These are phyloP conservation scores for Acleris laterana DNA, from an alignment of 2,888 invertebrate genomes.

Conservation along the genomic window DNA sequence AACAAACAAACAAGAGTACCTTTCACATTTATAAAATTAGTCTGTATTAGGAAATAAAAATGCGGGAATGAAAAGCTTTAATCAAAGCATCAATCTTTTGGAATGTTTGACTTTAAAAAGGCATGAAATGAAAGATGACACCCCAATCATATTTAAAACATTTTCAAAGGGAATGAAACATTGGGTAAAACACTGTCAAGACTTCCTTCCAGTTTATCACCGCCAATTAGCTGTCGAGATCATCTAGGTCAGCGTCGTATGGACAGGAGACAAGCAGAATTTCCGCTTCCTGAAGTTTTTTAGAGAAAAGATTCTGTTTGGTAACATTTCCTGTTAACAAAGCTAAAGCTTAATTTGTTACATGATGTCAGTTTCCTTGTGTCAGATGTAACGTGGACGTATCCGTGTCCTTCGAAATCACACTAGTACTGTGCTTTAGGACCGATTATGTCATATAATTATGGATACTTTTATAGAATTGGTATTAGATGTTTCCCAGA, in stretches of 20 bases:
- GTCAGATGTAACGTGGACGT: background rate
- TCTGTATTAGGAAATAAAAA: background rate
- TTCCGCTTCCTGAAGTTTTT: constrained; percentile 32
- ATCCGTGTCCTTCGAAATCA: background rate
- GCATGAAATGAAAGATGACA: constrained; percentile 23
- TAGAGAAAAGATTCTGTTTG: constrained; percentile 16
- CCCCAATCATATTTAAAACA: constrained; percentile 10
- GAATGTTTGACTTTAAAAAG: constrained; percentile 18
- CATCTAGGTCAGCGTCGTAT: constrained; percentile 54
- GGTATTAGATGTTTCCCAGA: no score
- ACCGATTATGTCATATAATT: no score
- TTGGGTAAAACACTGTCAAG: constrained; percentile 46
- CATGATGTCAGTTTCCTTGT: constrained; percentile 9
- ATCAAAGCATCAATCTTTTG: constrained; percentile 13
- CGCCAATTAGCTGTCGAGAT: constrained; percentile 67
- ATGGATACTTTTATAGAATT: no score
- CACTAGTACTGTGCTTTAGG: no score
- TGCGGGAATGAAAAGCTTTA: constrained; percentile 15
- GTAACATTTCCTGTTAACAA: constrained; percentile 29
- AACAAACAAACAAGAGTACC: no score
- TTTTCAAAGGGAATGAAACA: constrained; percentile 29
- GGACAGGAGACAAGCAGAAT: constrained; percentile 34
- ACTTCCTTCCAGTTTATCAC: constrained; percentile 64
- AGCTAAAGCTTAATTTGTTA: constrained; percentile 15
- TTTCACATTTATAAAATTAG: no score